Base-by-base conservation (phyloP, 1,140 invertebrate genomes). In the Bombus soroeensis region DNA sequence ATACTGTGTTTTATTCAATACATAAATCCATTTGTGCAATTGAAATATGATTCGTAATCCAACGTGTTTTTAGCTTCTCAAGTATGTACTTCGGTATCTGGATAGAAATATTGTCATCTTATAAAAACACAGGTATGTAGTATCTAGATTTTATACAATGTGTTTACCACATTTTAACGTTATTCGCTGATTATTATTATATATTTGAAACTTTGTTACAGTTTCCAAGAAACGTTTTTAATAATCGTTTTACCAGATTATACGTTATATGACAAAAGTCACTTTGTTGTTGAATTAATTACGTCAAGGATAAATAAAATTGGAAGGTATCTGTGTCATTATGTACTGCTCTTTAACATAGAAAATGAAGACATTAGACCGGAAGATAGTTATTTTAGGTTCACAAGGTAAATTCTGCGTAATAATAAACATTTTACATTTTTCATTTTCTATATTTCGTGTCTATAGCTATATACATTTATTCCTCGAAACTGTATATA, bases 371-470 rank as follows among this genome's bases (percentile, higher is more conserved):
- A 96, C 96, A 77, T 95, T 98, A 84, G 97, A 98, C 94, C 97
- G 97, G 85, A 98, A 98, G 96, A 97, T 98, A 82, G 97, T 98
- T 79, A 96, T 98, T 85, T 94, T 98, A 64, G 97, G 97, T 64
- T 96, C 97, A 70, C 97, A 98, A 97, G 97, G 97, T 98, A 96
- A 96, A 93, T 43, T 10, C 41, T 9, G 2, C 0, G 9, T 71
- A 6, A 28, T 3, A 22, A 66, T 34, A 15, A 41, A n/a, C 22
- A 25, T 47, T 25, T 41, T 22, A 15, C 18, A 41, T 64, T 47
- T 37, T 62, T 68, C 13, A 25, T 79, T 79, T 47, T 32, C 1
- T 39, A 2, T 1, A 41, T 25, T 28, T 39, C 1, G 9, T 39
- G 8, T n/a, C 8, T 25, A 9, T 9, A 15, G 1, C 4, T 25